Conservation (phyloP, 2,888 invertebrate species). For the Drosophila putrida region DNA sequence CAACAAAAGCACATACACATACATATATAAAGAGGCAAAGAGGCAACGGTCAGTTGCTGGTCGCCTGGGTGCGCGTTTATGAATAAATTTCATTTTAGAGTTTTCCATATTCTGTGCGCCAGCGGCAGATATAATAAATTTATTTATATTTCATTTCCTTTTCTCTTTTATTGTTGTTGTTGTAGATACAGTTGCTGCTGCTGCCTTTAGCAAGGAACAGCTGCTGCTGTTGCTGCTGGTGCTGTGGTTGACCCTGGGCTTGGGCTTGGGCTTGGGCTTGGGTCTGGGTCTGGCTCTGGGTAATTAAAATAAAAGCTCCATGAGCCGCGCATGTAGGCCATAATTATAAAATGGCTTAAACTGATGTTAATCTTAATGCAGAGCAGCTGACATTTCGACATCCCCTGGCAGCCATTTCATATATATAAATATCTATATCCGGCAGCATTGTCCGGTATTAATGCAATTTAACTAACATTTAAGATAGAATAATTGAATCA, state of each 20-base stretch:
- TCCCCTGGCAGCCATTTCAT: constrained; percentile 64
- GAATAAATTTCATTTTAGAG: constrained; percentile 82
- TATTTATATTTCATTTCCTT: constrained; percentile 80
- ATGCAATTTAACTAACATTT: constrained; percentile 37
- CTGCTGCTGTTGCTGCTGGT: constrained; percentile 13
- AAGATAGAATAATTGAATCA: constrained; percentile 24
- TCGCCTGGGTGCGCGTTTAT: constrained; percentile 66
- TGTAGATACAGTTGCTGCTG: constrained; percentile 24
- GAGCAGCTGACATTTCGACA: constrained; percentile 46
- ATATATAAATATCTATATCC: constrained; percentile 22
- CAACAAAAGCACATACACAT: constrained; percentile 15
- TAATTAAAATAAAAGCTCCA: constrained; percentile 76
- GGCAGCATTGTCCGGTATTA: neutral
- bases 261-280: constrained; percentile 18
- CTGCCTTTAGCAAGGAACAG: constrained; percentile 10
- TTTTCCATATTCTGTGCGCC: constrained; percentile 68
- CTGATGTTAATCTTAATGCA: constrained; percentile 76
- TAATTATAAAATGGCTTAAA: constrained; percentile 81
- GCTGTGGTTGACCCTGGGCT: constrained; percentile 28
- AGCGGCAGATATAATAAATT: constrained; percentile 76
- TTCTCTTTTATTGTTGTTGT: constrained; percentile 25
- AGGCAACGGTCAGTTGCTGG: constrained; percentile 41
- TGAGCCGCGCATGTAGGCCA: constrained; percentile 71
- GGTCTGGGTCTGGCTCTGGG: constrained; percentile 34
- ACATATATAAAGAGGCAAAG: constrained; percentile 12